Conservation (phyloP, 2,888 invertebrate genomes). For the Epiblema foenella region DNA sequence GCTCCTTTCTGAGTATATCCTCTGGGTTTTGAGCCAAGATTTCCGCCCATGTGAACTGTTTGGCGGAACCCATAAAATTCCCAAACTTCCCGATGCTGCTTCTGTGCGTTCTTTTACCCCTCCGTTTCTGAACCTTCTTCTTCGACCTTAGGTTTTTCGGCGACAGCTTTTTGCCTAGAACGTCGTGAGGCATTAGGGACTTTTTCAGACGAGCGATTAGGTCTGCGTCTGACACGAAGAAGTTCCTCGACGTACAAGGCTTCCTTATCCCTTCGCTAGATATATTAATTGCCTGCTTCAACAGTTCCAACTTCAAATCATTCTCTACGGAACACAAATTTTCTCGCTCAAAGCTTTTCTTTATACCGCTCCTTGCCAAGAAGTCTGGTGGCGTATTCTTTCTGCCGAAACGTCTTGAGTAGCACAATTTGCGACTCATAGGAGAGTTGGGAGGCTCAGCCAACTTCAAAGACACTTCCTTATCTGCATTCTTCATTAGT, state of each 20-base stretch:
- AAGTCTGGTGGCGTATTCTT: constrained; percentile 76
- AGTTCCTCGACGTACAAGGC: constrained; percentile 77
- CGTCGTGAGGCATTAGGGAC: constrained; percentile 79
- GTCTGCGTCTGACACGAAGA: constrained; percentile 80
- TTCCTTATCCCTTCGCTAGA: constrained; percentile 79
- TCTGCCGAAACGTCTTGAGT: constrained; percentile 68
- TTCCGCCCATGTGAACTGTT: constrained; percentile 88
- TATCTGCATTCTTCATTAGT: constrained; percentile 83
- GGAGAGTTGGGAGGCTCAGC: constrained; percentile 69
- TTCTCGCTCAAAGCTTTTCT: constrained; percentile 75
- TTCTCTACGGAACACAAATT: constrained; percentile 76
- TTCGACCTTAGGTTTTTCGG: constrained; percentile 87
- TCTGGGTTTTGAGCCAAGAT: constrained; percentile 88
- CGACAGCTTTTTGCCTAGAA: constrained; percentile 81
- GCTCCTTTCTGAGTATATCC: constrained; percentile 83
- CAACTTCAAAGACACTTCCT: constrained; percentile 75
- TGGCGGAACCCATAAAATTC: constrained; percentile 80
- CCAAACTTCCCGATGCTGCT: constrained; percentile 81
- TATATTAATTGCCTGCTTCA: constrained; percentile 74
- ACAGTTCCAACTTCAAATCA: constrained; percentile 73
- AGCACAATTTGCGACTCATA: constrained; percentile 68
- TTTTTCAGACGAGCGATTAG: constrained; percentile 77
- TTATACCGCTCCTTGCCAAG: constrained; percentile 70
- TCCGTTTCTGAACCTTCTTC: constrained; percentile 76
- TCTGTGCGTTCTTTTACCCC: constrained; percentile 72